Evolutionary conservation across 2,797 vertebrate genomes (phyloP).

Genomic region (Clarias platycephalus): DNA sequence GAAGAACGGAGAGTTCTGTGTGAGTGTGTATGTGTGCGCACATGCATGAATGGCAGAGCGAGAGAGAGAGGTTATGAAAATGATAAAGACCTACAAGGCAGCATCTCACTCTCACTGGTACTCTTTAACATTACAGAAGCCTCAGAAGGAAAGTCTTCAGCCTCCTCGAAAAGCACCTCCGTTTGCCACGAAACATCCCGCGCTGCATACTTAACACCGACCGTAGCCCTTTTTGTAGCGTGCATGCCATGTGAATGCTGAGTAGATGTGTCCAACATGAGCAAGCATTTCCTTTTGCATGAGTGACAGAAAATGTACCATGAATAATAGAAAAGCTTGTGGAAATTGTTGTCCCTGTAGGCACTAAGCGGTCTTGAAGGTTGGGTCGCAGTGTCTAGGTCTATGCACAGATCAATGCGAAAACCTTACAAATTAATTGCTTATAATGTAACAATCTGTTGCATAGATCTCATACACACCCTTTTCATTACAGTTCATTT

Average conservation of each 20-base stretch:
- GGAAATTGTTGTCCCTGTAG: constrained; percentile 68
- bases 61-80: constrained; percentile 47
- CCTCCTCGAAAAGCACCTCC: constrained; percentile 38
- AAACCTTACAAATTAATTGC: background rate
- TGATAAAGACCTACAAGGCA: constrained; percentile 52
- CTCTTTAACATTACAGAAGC: constrained; percentile 45
- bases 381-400: constrained; percentile 66
- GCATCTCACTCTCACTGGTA: constrained; percentile 48
- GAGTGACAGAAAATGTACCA: constrained; percentile 66
- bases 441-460: constrained; percentile 3
- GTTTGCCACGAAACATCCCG: constrained; percentile 40
- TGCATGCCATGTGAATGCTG: constrained; percentile 87
- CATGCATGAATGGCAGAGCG: background rate
- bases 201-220: constrained; percentile 40
- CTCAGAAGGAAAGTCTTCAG: constrained; percentile 44
- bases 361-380: constrained; percentile 71
- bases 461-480: constrained; percentile 31
- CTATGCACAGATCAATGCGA: constrained; percentile 23
- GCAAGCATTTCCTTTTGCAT: constrained; percentile 71
- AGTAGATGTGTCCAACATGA: constrained; percentile 72
- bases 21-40: constrained; percentile 24
- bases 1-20: constrained; percentile 27
- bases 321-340: constrained; percentile 74
- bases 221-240: constrained; percentile 66
- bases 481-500: constrained; percentile 20